phyloP scores from a whole-genome alignment of 1,140 invertebrate species.

The Monomorium pharaonis region DNA sequence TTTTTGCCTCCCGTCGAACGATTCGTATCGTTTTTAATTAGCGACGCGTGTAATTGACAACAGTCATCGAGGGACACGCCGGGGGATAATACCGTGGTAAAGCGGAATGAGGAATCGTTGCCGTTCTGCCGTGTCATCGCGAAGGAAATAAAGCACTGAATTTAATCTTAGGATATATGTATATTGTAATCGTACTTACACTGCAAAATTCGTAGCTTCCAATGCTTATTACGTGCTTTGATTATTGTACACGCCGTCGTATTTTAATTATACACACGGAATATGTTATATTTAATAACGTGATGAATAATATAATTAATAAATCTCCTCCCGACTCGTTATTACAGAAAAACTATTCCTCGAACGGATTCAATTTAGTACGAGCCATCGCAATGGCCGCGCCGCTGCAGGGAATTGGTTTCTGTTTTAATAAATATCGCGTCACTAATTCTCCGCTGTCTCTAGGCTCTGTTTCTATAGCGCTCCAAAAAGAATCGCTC shows the following conservation, averaged over 20 bases:
- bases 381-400: constrained; percentile 23
- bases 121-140: background rate
- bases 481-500: constrained; percentile 55
- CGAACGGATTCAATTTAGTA: constrained; percentile 22
- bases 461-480: constrained; percentile 46
- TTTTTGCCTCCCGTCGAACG: constrained; percentile 29
- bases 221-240: background rate
- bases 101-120: background rate
- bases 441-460: constrained; percentile 40
- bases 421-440: constrained; percentile 43
- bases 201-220: background rate
- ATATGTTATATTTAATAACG: background rate
- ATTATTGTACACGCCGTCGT: background rate
- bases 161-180: background rate
- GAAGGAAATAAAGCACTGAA: background rate
- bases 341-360: constrained; percentile 2
- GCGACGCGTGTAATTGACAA: constrained; percentile 39
- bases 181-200: background rate
- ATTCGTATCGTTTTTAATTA: constrained; percentile 52
- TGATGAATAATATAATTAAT: constrained; percentile 3
- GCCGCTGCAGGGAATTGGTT: constrained; percentile 25
- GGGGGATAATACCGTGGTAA: constrained; percentile 14
- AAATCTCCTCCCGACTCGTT: background rate
- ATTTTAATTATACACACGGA: background rate
- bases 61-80: constrained; percentile 22